A percentile compares a stretch with the other conserved stretches of the same genome.
Evolutionary conservation across 2,113 vertebrate genomes (phyloP).

Genomic region (Harpagus bidentatus): DNA sequence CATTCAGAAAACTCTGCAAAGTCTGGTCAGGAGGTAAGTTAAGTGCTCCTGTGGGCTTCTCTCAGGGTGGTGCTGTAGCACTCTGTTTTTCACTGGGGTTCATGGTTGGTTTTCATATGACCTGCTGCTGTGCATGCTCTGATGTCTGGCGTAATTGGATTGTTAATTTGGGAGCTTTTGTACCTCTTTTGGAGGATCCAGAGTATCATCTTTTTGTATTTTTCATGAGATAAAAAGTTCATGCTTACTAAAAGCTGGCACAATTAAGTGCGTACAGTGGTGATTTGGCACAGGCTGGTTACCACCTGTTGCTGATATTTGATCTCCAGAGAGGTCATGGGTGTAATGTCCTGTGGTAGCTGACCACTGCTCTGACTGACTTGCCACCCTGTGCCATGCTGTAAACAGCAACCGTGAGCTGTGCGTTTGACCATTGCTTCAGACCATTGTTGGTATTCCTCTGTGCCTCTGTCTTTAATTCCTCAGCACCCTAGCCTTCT

Average conservation of each 20-base stretch:
- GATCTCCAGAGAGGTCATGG: background rate
- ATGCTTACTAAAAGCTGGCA: background rate
- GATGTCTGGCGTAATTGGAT: background rate
- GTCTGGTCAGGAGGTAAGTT: slow-evolving; percentile 86
- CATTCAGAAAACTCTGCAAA: slow-evolving; percentile 94
- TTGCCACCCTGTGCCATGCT: background rate
- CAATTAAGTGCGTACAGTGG: background rate
- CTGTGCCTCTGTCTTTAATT: background rate
- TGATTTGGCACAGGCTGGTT: background rate
- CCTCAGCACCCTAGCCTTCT: background rate
- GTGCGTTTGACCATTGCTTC: background rate
- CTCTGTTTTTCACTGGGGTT: background rate
- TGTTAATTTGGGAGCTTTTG: background rate
- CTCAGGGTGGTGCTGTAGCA: background rate
- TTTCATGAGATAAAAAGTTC: background rate
- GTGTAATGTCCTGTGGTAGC: background rate
- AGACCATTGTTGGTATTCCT: background rate
- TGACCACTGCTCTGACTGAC: background rate
- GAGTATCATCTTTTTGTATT: background rate
- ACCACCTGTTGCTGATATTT: background rate
- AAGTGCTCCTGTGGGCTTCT: background rate
- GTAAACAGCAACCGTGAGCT: background rate
- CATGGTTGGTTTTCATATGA: background rate
- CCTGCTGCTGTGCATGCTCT: background rate
- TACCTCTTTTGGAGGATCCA: background rate